A percentile compares a stretch with the other conserved stretches of the same genome.
These are phyloP conservation scores for Eupeodes luniger DNA, from an alignment of 2,888 invertebrate species.

Conservation along the genomic window DNA sequence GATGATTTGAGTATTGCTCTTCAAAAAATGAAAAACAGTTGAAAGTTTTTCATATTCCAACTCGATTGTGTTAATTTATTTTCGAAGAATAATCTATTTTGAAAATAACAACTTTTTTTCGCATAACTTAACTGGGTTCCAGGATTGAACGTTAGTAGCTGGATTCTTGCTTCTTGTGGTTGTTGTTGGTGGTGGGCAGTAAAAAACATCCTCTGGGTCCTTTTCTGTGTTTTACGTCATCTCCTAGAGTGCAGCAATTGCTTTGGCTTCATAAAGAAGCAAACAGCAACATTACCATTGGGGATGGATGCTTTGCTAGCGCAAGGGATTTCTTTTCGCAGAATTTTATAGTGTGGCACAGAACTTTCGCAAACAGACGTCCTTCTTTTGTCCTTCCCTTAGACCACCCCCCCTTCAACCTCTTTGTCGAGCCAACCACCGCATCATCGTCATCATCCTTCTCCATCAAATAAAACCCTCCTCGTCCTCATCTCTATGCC, in stretches of 20 bases:
- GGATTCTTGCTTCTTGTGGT: background rate
- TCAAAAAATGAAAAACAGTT: background rate
- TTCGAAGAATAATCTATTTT: slow-evolving; percentile 22
- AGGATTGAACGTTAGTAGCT: background rate
- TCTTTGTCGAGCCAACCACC: slow-evolving; percentile 18
- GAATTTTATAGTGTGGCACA: slow-evolving; percentile 62
- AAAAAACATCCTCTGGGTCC: slow-evolving; percentile 20
- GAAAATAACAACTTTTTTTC: background rate
- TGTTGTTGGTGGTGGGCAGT: background rate
- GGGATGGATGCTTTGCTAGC: slow-evolving; percentile 1
- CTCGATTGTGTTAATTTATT: slow-evolving; percentile 29
- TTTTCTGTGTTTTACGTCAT: slow-evolving; percentile 65
- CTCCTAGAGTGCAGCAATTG: slow-evolving; percentile 47
- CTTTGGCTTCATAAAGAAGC: slow-evolving; percentile 28
- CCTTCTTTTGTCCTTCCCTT: slow-evolving; percentile 64
- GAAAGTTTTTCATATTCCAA: slow-evolving; percentile 3
- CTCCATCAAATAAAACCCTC: background rate
- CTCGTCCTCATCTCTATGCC: slow-evolving; percentile 12
- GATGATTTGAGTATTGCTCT: background rate
- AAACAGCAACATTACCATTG: slow-evolving; percentile 47
- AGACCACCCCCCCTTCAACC: background rate
- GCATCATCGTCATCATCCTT: slow-evolving; percentile 7
- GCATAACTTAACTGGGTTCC: background rate
- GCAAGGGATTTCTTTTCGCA: slow-evolving; percentile 53
- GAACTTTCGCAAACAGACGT: slow-evolving; percentile 73